phyloP scores from a whole-genome alignment of 2,888 invertebrate species.

The Cataglyphis cursor region DNA sequence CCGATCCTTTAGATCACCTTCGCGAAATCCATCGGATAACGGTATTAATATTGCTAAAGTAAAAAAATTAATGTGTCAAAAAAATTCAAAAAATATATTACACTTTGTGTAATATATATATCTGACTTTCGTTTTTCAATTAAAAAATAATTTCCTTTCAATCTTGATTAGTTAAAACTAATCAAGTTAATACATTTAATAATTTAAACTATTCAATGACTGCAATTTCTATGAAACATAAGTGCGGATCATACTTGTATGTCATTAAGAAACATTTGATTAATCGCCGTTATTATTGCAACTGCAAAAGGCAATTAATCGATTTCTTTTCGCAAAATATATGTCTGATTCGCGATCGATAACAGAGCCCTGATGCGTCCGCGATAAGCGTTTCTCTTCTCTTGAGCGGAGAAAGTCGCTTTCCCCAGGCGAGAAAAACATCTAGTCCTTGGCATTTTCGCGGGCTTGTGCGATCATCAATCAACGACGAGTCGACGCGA shows the following conservation, averaged over 20 bases:
- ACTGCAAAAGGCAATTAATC: constrained; percentile 1
- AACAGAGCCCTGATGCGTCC: not conserved
- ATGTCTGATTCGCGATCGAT: constrained; percentile 17
- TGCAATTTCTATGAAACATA: not conserved
- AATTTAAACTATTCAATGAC: not conserved
- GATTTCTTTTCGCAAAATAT: constrained; percentile 17
- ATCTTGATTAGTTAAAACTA: not conserved
- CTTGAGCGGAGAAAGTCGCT: constrained; percentile 43
- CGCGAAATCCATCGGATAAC: constrained; percentile 7
- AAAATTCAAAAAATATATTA: not conserved
- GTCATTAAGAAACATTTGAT: not conserved
- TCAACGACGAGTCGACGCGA: constrained; percentile 41
- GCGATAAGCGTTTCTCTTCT: constrained; percentile 38
- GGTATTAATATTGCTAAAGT: not conserved
- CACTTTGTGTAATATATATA: too few species aligned
- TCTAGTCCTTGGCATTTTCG: constrained; percentile 43
- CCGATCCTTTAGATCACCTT: not conserved
- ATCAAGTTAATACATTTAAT: too few species aligned
- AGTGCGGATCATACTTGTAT: not conserved
- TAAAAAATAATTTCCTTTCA: not conserved
- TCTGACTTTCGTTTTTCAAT: not conserved
- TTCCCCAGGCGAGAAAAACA: constrained; percentile 45
- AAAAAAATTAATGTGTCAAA: not conserved
- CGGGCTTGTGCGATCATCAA: constrained; percentile 31
- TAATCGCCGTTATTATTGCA: constrained; percentile 1